Percentiles rank a stretch among this genome's conserved stretches.
phyloP scores from a whole-genome alignment of 2,888 invertebrate genomes.

The Caprella mutica region DNA sequence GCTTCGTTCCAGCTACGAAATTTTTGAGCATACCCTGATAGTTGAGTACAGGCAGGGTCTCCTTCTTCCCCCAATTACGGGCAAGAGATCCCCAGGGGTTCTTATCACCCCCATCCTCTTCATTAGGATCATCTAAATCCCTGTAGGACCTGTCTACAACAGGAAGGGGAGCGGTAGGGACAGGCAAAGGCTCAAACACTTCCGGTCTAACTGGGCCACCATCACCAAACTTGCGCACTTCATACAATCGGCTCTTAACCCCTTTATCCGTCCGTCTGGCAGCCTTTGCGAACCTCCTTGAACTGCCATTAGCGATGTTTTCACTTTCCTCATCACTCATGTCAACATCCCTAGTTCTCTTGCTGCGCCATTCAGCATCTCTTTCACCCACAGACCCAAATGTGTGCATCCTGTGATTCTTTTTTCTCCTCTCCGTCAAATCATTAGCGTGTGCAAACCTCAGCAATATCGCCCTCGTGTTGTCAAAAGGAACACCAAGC shows the following conservation, averaged over 20 bases:
- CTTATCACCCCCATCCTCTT: constrained; percentile 5
- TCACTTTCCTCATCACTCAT: no score
- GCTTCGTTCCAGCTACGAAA: constrained; percentile 7
- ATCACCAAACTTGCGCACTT: no score
- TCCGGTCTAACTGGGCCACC: no score
- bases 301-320: no score
- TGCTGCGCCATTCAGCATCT: neutral
- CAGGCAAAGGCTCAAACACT: no score
- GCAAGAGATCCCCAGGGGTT: constrained; percentile 30
- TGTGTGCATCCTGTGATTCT: neutral
- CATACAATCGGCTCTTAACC: no score
- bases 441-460: constrained; percentile 65
- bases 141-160: no score
- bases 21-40: constrained; percentile 18
- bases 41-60: constrained; percentile 18
- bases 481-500: constrained; percentile 54
- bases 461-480: constrained; percentile 57
- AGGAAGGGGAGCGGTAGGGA: no score
- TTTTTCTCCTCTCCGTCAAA: neutral
- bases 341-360: no score
- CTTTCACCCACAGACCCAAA: neutral
- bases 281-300: no score
- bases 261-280: no score
- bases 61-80: constrained; percentile 27
- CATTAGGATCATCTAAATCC: constrained; percentile 9